Conservation (phyloP, 1,140 invertebrate genomes). For the Melipona quadrifasciata region DNA sequence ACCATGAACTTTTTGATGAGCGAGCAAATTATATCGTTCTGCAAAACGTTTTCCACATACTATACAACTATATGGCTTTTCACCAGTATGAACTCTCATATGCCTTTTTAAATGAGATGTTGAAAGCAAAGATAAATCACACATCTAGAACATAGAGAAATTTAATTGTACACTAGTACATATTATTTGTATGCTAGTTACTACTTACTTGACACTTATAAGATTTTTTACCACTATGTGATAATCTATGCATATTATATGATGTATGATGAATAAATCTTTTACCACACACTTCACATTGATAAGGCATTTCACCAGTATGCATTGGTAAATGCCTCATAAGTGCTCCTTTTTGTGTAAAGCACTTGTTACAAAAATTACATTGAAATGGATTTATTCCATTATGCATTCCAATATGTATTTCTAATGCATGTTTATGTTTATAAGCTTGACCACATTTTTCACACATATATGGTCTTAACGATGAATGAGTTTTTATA, state of each 20-base stretch:
- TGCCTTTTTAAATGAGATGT: slow-evolving; percentile 86
- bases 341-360: slow-evolving; percentile 86
- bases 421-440: slow-evolving; percentile 85
- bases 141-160: slow-evolving; percentile 73
- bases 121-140: slow-evolving; percentile 84
- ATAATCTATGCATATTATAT: slow-evolving; percentile 86
- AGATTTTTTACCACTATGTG: slow-evolving; percentile 85
- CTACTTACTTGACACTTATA: slow-evolving; percentile 84
- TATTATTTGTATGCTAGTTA: slow-evolving; percentile 79
- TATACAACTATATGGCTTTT: slow-evolving; percentile 85
- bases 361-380: slow-evolving; percentile 89
- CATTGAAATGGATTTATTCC: slow-evolving; percentile 88
- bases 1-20: slow-evolving; percentile 81
- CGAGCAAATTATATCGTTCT: slow-evolving; percentile 83
- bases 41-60: slow-evolving; percentile 87
- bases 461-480: slow-evolving; percentile 82
- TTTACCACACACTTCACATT: slow-evolving; percentile 87
- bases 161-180: not conserved
- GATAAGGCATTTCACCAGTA: slow-evolving; percentile 86
- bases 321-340: slow-evolving; percentile 86
- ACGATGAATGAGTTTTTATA: slow-evolving; percentile 77
- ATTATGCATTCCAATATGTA: slow-evolving; percentile 86
- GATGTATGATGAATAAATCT: slow-evolving; percentile 87
- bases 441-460: slow-evolving; percentile 86
- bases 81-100: slow-evolving; percentile 86